Evolutionary conservation across 2,888 invertebrate species (phyloP).

Genomic region (Anticlea derivata): DNA sequence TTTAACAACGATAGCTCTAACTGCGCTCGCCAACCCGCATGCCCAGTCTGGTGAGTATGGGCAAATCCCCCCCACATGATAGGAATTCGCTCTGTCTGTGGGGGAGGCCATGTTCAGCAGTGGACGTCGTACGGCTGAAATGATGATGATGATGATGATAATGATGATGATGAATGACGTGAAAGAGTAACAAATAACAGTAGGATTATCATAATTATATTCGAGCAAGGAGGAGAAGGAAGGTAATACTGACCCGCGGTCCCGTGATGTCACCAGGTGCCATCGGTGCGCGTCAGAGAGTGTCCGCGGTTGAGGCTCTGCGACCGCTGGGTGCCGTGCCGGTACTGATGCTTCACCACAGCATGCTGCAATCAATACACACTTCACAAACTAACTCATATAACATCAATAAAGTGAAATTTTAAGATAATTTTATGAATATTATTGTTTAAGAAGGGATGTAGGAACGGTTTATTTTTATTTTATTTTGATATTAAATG

Average conservation of each 20-base stretch:
- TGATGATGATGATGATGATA: too few relatives aligned
- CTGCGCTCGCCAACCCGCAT: too few relatives aligned
- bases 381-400: conserved; percentile 17
- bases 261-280: conserved; percentile 92
- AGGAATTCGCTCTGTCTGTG: too few relatives aligned
- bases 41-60: too few relatives aligned
- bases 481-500: conserved; percentile 9
- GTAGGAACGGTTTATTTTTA: conserved; percentile 7
- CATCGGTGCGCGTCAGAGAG: conserved; percentile 87
- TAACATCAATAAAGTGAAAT: neutral
- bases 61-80: too few relatives aligned
- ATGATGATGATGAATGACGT: too few relatives aligned
- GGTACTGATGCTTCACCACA: conserved; percentile 85
- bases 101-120: too few relatives aligned
- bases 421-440: neutral
- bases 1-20: too few relatives aligned
- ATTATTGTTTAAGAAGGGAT: conserved; percentile 14
- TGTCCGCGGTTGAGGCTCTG: conserved; percentile 90
- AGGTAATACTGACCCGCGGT: conserved; percentile 83
- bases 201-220: too few relatives aligned
- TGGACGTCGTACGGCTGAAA: too few relatives aligned
- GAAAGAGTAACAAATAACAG: too few relatives aligned
- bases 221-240: neutral
- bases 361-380: conserved; percentile 83
- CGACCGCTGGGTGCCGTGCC: conserved; percentile 86